phyloP scores from a whole-genome alignment of 2,888 invertebrate species.

The Noctua fimbriata region DNA sequence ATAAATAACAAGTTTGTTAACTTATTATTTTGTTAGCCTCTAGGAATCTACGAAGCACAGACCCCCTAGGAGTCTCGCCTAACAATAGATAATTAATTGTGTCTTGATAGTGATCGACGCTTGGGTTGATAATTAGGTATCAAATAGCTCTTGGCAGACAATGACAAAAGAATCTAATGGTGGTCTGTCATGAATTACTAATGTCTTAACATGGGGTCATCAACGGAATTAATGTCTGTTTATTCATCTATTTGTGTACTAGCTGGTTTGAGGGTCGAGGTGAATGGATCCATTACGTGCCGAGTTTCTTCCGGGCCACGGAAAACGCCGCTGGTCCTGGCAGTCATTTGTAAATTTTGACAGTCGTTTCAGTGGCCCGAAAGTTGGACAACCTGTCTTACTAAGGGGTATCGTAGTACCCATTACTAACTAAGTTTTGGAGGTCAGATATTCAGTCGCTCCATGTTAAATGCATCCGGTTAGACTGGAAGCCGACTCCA shows the following conservation, averaged over 20 bases:
- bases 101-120: background rate
- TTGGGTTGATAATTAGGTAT: constrained; percentile 1
- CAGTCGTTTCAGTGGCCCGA: too few species aligned
- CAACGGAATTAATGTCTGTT: background rate
- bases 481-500: too few species aligned
- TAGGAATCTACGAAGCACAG: background rate
- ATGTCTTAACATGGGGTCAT: background rate
- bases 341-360: too few species aligned
- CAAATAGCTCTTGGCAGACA: background rate
- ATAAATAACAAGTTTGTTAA: background rate
- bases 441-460: background rate
- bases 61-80: background rate
- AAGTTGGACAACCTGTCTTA: too few species aligned
- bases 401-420: too few species aligned
- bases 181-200: background rate
- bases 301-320: too few species aligned
- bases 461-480: too few species aligned
- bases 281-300: background rate
- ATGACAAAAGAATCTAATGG: background rate
- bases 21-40: too few species aligned
- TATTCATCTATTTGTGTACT: background rate
- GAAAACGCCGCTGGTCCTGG: too few species aligned
- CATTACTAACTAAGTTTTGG: background rate
- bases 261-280: background rate
- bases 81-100: constrained; percentile 20